phyloP scores from a whole-genome alignment of 2,888 invertebrate genomes.

The Urechis unicinctus region DNA sequence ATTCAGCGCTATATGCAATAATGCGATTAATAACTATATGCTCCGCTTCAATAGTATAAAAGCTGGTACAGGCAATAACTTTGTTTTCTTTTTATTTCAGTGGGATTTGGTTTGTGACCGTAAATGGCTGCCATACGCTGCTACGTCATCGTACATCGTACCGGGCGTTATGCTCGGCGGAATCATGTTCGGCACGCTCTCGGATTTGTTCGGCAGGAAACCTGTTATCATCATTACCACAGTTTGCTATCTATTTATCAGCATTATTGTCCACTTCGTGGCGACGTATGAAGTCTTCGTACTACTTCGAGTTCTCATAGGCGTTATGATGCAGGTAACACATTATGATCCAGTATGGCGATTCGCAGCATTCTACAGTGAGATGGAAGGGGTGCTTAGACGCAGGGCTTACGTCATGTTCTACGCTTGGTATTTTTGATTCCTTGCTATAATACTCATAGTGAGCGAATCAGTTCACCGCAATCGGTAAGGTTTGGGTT shows the following conservation, averaged over 20 bases:
- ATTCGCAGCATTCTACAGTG: background rate
- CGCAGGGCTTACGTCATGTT: constrained; percentile 25
- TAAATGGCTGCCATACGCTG: constrained; percentile 23
- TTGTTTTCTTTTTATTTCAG: too few species aligned
- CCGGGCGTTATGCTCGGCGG: constrained; percentile 39
- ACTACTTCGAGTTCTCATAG: constrained; percentile 28
- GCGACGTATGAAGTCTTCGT: constrained; percentile 27
- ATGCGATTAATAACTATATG: too few species aligned
- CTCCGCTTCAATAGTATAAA: too few species aligned
- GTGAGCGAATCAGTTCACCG: too few species aligned
- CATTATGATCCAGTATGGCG: background rate
- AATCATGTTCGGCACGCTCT: constrained; percentile 31
- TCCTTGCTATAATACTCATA: too few species aligned
- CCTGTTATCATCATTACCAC: constrained; percentile 28
- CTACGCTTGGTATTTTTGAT: constrained; percentile 39
- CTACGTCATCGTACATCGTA: constrained; percentile 36
- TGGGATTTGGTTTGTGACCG: constrained; percentile 32
- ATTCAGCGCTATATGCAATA: too few species aligned
- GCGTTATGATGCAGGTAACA: constrained; percentile 32
- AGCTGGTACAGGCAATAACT: too few species aligned
- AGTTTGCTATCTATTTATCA: constrained; percentile 24
- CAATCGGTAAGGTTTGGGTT: too few species aligned
- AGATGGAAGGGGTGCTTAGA: constrained; percentile 30
- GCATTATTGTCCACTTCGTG: constrained; percentile 25
- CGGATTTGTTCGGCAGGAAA: constrained; percentile 31